Base-by-base conservation (phyloP, 2,797 vertebrate species). In the Anguilla pacifica region DNA sequence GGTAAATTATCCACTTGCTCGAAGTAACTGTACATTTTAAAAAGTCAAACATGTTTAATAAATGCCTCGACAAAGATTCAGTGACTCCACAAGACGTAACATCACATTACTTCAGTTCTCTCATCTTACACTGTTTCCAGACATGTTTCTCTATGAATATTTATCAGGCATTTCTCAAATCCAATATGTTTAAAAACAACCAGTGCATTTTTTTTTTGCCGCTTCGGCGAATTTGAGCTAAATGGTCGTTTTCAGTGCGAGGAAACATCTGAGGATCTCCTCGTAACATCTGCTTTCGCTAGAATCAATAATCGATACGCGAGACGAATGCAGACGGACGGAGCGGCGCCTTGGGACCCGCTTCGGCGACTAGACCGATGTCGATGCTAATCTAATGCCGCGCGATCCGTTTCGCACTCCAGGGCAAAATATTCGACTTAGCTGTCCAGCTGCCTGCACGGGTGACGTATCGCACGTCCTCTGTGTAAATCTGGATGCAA, bases 101-200 rank as follows among this genome's bases (percentile, higher is more conserved):
- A 85, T 67, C 84, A 85, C 13, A 85, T 67, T 85, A n/a, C 57
- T 39, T 85, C 59, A 85, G 25, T 28, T 85, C 39, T 85, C 59
- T 85, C 59, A 46, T 85, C 84, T 6, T 25, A 57, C 49, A 85
- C 31, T 35, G 35, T 64, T 46, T 46, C 84, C 83, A 84, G 83
- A 61, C 83, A 84, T 25, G 19, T 1, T 46, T 51, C 46, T 64
- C 19, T 43, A 64, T 61, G 59, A 85, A 64, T 64, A 35, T 61
- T 25, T 67, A 67, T 46, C 22, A 22, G 49, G 49, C 1, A 22
- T 59, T 64, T 67, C 59, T 46, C 11, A n/a, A 43, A 67, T 67
- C 19, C 28, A 85, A 6, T 43, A n/a, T 67, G 84, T n/a, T 39
- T 11, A 61, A 67, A 57, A 17, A 46, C 35, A 61, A 28, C 7